Base-by-base conservation (phyloP, 2,888 invertebrate species). In the Cryptocheilus praepositus region DNA sequence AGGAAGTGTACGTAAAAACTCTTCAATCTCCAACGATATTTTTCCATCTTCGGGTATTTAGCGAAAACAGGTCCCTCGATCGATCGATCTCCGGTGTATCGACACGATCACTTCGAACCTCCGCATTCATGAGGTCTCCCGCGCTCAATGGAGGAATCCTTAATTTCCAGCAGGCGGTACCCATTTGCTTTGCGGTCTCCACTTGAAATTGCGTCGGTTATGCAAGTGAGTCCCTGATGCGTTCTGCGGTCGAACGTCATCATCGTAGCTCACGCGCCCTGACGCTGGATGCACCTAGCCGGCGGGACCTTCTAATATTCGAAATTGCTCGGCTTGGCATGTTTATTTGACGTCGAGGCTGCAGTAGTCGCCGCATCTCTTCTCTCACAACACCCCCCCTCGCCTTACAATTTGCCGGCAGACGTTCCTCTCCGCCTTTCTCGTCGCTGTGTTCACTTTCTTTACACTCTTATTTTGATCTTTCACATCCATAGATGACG, bases 221-320 rank as follows among this genome's bases (percentile, higher is more conserved):
- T 76, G 75, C 80, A 74, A 78, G 76, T 76, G 79, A 76, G 79
- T 78, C 74, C 65, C 71, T 69, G 76, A 71, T 73, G 74, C 79
- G 77, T 83, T 80, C 83, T 88, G 88, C 83, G 88, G 88, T 88
- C 80, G 80, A 79, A 82, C 86, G 83, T 87, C 88, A 88, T 88
- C 87, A 88, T 80, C 88, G 88, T 88, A 88, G 85, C 86, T 88
- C 88, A 88, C 77, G 76, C 79, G 75, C 67, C 76, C 77, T 85
- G 87, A 86, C 88, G 87, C 78, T 69, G 76, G 79, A 84, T 73
- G 86, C 86, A 81, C 79, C 83, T 83, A 83, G 79, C 75, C 77
- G 73, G 77, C 76, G 76, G 79, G 77, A 81, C 80, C 83, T 84
- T 83, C 87, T 87, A 88, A 87, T 87, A 86, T 87, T 85, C 85